A percentile compares a stretch with the other conserved stretches of the same genome.
These are phyloP conservation scores for Eurosta solidaginis DNA, from an alignment of 1,140 invertebrate genomes.

Conservation along the genomic window DNA sequence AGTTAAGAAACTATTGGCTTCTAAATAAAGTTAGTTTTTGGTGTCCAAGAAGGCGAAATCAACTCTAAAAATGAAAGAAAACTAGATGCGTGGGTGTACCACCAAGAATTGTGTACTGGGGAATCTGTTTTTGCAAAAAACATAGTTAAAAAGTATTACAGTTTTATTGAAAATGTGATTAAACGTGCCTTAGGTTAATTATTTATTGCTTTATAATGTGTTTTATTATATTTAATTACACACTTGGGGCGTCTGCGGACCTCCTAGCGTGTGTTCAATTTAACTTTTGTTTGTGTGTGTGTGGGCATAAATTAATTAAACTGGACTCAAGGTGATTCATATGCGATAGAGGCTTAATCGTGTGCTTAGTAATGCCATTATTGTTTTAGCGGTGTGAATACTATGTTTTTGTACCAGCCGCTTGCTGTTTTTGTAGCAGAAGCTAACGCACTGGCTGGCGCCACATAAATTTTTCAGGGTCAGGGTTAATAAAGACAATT, in stretches of 20 bases:
- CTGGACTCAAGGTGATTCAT: neutral
- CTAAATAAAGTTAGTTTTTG: neutral
- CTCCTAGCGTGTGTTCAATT: neutral
- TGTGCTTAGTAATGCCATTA: neutral
- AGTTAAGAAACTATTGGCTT: neutral
- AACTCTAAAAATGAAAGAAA: neutral
- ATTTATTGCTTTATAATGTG: neutral
- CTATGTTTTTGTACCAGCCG: neutral
- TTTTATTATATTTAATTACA: neutral
- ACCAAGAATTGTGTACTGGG: neutral
- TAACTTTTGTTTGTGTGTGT: neutral
- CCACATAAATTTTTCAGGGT: conserved; percentile 13
- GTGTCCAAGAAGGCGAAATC: neutral
- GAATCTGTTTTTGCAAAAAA: neutral
- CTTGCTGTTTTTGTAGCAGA: neutral
- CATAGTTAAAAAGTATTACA: neutral
- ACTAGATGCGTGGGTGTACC: neutral
- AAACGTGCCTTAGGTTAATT: neutral
- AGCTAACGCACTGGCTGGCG: conserved; percentile 2
- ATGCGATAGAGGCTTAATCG: neutral
- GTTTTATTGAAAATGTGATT: neutral
- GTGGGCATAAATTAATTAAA: neutral
- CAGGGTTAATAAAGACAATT: neutral
- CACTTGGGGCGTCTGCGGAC: neutral
- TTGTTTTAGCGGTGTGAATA: neutral